Evolutionary conservation across 2,113 vertebrate species (phyloP).

Genomic region (Anarrhichthys ocellatus): DNA sequence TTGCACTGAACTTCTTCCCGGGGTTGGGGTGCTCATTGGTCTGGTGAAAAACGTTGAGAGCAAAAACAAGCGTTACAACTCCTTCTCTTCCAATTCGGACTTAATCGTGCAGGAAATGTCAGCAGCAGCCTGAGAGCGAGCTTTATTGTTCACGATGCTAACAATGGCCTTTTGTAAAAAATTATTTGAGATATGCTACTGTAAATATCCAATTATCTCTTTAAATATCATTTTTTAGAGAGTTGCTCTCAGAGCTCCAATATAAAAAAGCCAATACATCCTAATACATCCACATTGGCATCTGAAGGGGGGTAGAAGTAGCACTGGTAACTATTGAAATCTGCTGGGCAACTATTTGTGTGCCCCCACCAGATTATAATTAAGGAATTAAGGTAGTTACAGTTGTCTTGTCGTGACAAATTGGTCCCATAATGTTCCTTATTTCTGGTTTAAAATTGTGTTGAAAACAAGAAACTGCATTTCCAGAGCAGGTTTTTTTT

Average conservation of each 20-base stretch:
- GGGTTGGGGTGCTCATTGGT: constrained; percentile 94
- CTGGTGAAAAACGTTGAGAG: constrained; percentile 76
- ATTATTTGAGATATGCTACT: neutral
- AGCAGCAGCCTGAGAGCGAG: constrained; percentile 47
- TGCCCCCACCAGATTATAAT: neutral
- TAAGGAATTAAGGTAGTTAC: neutral
- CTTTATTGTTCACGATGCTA: constrained; percentile 10
- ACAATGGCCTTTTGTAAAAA: constrained; percentile 6
- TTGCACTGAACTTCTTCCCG: constrained; percentile 94
- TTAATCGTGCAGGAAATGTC: constrained; percentile 50
- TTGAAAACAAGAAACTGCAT: neutral
- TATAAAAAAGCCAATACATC: neutral
- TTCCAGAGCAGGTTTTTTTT: neutral
- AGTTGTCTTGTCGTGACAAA: neutral
- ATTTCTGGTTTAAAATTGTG: neutral
- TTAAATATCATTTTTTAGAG: neutral
- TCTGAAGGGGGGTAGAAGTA: neutral
- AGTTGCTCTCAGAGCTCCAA: neutral
- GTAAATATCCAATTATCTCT: constrained; percentile 31
- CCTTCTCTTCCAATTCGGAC: constrained; percentile 29
- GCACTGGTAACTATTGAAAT: neutral
- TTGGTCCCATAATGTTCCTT: neutral
- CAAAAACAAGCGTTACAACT: constrained; percentile 44
- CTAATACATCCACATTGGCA: neutral
- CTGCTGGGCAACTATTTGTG: neutral